Percentiles rank a stretch among this genome's conserved stretches.
phyloP scores from a whole-genome alignment of 2,797 vertebrate genomes.

The Hyperoplus lanceolatus region DNA sequence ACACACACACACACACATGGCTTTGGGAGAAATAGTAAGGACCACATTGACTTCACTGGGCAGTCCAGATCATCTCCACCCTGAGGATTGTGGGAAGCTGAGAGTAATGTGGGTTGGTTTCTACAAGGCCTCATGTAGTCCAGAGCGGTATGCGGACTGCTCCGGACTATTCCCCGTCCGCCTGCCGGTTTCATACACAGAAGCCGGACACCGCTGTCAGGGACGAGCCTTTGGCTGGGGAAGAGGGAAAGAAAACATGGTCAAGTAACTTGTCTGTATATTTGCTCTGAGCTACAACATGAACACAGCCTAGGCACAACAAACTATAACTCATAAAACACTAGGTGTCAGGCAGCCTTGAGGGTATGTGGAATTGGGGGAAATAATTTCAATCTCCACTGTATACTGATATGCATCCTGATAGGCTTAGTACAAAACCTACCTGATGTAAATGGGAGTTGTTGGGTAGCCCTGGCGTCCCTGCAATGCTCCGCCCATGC shows the following conservation, averaged over 20 bases:
- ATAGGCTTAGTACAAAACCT: constrained; percentile 35
- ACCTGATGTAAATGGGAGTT: constrained; percentile 98
- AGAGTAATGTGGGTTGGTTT: constrained; percentile 88
- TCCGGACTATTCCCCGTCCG: constrained; percentile 82
- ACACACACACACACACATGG: constrained; percentile 86
- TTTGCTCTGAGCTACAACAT: neutral
- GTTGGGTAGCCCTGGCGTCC: constrained; percentile 92
- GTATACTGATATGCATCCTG: neutral
- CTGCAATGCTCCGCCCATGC: constrained; percentile 92
- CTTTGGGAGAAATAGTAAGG: constrained; percentile 90
- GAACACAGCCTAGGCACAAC: too few relatives aligned
- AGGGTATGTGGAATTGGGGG: too few relatives aligned
- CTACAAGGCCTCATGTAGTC: constrained; percentile 93
- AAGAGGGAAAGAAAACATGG: constrained; percentile 42
- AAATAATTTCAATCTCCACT: too few relatives aligned
- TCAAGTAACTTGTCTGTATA: neutral
- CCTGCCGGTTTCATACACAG: constrained; percentile 87
- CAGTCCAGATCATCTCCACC: constrained; percentile 93
- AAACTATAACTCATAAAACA: too few relatives aligned
- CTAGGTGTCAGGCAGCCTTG: too few relatives aligned
- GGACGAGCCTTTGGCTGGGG: constrained; percentile 97
- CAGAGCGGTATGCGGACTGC: constrained; percentile 87
- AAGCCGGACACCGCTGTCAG: constrained; percentile 89
- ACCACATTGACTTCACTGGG: constrained; percentile 88
- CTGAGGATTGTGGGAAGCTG: constrained; percentile 97